Conservation (phyloP, 2,797 vertebrate species). For the Sparus aurata region DNA sequence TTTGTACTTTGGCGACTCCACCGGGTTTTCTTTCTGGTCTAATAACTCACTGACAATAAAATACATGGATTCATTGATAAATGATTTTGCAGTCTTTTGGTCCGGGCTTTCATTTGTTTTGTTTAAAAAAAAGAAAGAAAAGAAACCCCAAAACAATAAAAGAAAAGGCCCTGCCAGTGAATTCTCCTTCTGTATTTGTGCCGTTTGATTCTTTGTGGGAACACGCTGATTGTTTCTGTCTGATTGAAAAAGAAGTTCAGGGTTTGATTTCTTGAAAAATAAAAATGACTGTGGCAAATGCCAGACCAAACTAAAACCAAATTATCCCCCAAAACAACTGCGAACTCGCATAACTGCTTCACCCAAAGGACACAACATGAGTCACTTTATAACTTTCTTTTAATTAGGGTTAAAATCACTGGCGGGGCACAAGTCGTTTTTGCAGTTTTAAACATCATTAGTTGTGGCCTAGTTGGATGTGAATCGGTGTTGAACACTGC, state of each 20-base stretch:
- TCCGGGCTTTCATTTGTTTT: conserved; percentile 30
- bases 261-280: not conserved
- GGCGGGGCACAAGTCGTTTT: conserved; percentile 8
- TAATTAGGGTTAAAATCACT: conserved; percentile 25
- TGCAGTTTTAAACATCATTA: conserved; percentile 21
- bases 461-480: not conserved
- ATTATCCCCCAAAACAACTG: conserved; percentile 8
- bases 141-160: not conserved
- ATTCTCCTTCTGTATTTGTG: conserved; percentile 15
- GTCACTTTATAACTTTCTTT: conserved; percentile 26
- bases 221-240: conserved; percentile 37
- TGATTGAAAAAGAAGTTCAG: conserved; percentile 36
- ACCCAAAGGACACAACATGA: not conserved
- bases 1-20: conserved; percentile 16
- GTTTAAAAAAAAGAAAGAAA: not conserved
- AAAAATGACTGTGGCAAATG: conserved; percentile 10
- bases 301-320: conserved; percentile 8
- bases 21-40: conserved; percentile 46
- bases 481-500: not conserved
- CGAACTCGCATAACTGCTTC: conserved; percentile 24
- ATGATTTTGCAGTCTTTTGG: conserved; percentile 31
- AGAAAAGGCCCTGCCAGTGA: conserved; percentile 4
- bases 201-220: conserved; percentile 34
- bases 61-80: conserved; percentile 44
- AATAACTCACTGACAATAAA: conserved; percentile 50